Evolutionary conservation across 2,113 vertebrate genomes (phyloP).

Genomic region (Gnathonemus echidnorhynchus): DNA sequence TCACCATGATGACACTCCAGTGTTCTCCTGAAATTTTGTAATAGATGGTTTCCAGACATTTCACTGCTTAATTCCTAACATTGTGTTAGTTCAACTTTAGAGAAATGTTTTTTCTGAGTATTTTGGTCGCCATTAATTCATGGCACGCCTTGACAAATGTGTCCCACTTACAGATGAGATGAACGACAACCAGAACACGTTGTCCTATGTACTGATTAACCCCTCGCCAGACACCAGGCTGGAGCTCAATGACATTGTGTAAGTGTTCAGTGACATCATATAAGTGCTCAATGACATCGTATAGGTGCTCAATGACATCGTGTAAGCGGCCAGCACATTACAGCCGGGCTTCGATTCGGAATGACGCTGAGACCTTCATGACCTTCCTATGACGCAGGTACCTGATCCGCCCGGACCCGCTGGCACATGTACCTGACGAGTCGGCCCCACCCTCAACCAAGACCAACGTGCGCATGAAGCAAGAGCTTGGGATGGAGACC

Average conservation of each 20-base stretch:
- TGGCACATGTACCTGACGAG: conserved; percentile 79
- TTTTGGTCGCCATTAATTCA: neutral
- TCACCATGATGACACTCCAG: neutral
- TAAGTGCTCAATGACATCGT: conserved; percentile 21
- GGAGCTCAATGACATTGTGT: conserved; percentile 91
- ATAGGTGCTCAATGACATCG: neutral
- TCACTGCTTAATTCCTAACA: neutral
- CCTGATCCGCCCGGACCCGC: conserved; percentile 85
- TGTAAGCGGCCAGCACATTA: conserved; percentile 65
- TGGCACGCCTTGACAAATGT: neutral
- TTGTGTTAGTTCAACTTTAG: neutral
- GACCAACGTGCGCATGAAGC: conserved; percentile 64
- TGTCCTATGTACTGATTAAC: conserved; percentile 92
- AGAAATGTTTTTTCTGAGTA: neutral
- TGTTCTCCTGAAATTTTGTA: neutral
- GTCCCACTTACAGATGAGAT: conserved; percentile 76
- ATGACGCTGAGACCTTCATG: neutral
- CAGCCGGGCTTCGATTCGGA: too few relatives aligned
- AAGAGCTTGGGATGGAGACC: conserved; percentile 58
- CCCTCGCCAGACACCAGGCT: conserved; percentile 86
- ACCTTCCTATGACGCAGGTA: conserved; percentile 59
- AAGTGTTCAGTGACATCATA: conserved; percentile 46
- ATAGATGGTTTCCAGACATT: neutral
- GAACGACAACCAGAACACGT: conserved; percentile 88
- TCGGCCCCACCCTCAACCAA: conserved; percentile 64